Conservation (phyloP, 2,888 invertebrate species). For the Lasioglossum vierecki region DNA sequence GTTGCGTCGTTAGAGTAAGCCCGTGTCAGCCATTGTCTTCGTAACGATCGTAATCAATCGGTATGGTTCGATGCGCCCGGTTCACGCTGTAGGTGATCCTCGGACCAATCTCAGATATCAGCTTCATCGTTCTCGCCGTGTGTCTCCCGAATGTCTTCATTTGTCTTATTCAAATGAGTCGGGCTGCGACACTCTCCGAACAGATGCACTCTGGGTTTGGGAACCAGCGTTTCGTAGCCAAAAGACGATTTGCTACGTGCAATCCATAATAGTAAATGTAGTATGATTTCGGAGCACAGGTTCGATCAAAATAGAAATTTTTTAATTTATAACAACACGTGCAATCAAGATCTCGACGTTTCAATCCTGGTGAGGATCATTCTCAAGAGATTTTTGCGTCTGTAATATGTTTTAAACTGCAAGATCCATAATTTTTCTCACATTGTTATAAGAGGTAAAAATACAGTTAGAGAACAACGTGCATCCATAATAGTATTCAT, state of each 20-base stretch:
- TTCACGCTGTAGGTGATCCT: constrained; percentile 62
- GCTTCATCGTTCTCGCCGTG: constrained; percentile 66
- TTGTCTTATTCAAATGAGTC: constrained; percentile 79
- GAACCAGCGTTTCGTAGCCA: not conserved
- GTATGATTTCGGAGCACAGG: no score
- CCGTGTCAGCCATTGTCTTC: constrained; percentile 77
- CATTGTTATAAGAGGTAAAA: no score
- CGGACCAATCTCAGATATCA: constrained; percentile 66
- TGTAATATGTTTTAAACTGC: no score
- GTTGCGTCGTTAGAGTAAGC: constrained; percentile 74
- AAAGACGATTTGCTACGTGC: not conserved
- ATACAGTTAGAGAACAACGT: no score
- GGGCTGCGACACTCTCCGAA: constrained; percentile 34
- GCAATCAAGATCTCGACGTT: no score
- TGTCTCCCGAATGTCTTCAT: constrained; percentile 76
- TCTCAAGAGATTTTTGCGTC: no score
- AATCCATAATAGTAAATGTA: no score
- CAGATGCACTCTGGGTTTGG: not conserved
- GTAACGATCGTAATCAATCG: constrained; percentile 81
- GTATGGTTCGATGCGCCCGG: constrained; percentile 69
- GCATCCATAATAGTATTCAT: no score
- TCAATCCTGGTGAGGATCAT: no score
- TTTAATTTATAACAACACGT: no score
- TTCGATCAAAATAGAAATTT: no score
- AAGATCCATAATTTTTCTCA: no score